Conservation (phyloP, 1,140 invertebrate genomes). For the Helicoverpa zea region DNA sequence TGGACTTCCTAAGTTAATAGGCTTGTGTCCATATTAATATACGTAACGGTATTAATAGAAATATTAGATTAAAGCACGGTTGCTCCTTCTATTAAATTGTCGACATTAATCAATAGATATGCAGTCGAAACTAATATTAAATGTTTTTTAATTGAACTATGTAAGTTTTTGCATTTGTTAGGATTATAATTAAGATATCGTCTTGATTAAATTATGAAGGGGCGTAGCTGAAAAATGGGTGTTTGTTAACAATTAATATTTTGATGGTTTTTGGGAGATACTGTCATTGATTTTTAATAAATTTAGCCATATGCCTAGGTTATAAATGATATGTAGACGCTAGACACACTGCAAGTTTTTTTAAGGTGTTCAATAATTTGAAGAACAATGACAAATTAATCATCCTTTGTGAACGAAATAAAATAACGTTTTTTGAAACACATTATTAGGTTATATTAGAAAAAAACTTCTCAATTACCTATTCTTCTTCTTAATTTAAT, state of each 20-base stretch:
- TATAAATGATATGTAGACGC: too few species aligned
- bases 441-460: neutral
- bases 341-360: too few species aligned
- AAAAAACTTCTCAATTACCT: neutral
- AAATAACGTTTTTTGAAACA: too few species aligned
- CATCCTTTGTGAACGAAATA: too few species aligned
- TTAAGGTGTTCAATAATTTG: too few species aligned
- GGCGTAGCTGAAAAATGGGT: slow-evolving; percentile 17
- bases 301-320: too few species aligned
- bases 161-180: slow-evolving; percentile 35
- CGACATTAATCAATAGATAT: slow-evolving; percentile 24
- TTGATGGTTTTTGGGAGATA: neutral
- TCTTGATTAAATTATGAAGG: neutral
- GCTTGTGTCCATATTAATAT: slow-evolving; percentile 4
- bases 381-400: too few species aligned
- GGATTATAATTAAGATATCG: slow-evolving; percentile 30
- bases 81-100: slow-evolving; percentile 39
- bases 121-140: slow-evolving; percentile 1
- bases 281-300: too few species aligned
- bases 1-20: slow-evolving; percentile 25
- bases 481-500: neutral
- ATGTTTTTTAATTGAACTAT: neutral
- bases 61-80: slow-evolving; percentile 15
- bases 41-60: slow-evolving; percentile 31
- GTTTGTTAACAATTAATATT: neutral